These are phyloP conservation scores for Bombus affinis DNA, from an alignment of 1,140 invertebrate genomes.

Conservation along the genomic window DNA sequence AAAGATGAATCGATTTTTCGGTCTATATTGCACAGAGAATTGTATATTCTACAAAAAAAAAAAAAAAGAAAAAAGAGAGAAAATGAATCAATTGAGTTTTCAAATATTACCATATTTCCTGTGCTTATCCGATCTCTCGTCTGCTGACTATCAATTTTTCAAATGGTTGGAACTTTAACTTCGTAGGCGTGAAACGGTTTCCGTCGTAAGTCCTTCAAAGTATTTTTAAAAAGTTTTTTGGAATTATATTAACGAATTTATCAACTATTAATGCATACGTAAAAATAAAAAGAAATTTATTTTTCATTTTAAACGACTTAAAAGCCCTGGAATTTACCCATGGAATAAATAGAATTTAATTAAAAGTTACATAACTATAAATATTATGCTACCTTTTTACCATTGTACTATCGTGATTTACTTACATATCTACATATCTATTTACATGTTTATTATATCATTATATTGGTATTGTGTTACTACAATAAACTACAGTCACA, in stretches of 20 bases:
- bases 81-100: constrained; percentile 10
- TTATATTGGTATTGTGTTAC: too few relatives aligned
- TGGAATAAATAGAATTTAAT: too few relatives aligned
- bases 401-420: not conserved
- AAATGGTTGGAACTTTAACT: not conserved
- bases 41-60: not conserved
- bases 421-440: too few relatives aligned
- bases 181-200: not conserved
- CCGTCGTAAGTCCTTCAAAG: not conserved
- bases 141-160: not conserved
- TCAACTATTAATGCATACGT: not conserved
- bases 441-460: too few relatives aligned
- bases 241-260: not conserved
- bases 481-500: too few relatives aligned
- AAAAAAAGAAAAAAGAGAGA: not conserved
- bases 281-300: not conserved
- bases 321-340: too few relatives aligned
- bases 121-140: not conserved
- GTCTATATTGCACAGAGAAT: constrained; percentile 8
- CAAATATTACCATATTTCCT: constrained; percentile 6
- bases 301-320: not conserved
- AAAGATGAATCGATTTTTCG: constrained; percentile 12
- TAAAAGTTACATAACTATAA: too few relatives aligned
- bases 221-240: not conserved
- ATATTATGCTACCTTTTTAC: not conserved